These are phyloP conservation scores for Drosophila pseudoananassae DNA, from an alignment of 1,140 invertebrate species.

Conservation along the genomic window DNA sequence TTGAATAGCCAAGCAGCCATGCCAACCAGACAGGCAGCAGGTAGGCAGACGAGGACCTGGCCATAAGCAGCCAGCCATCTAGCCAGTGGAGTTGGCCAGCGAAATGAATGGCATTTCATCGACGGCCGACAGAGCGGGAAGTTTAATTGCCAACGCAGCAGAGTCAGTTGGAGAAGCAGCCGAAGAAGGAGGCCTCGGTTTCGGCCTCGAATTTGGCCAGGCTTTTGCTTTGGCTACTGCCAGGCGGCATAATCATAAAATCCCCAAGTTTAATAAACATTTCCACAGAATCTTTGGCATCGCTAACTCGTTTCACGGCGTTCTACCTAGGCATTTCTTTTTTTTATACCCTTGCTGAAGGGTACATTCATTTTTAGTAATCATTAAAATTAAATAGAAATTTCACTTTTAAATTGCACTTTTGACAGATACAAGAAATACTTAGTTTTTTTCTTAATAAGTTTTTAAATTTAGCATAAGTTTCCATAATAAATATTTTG, in stretches of 20 bases:
- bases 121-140: constrained; percentile 61
- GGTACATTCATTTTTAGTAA: neutral
- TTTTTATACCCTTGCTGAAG: neutral
- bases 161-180: constrained; percentile 10
- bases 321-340: constrained; percentile 67
- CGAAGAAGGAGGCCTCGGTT: constrained; percentile 11
- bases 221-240: constrained; percentile 18
- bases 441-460: no score
- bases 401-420: no score
- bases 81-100: constrained; percentile 22
- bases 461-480: no score
- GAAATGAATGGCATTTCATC: constrained; percentile 79
- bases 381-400: neutral
- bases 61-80: constrained; percentile 26
- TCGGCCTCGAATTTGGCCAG: neutral
- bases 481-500: no score
- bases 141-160: constrained; percentile 79
- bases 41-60: constrained; percentile 18
- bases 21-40: constrained; percentile 40
- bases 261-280: constrained; percentile 80
- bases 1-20: constrained; percentile 60
- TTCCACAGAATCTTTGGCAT: constrained; percentile 82
- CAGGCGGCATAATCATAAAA: constrained; percentile 80
- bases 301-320: constrained; percentile 75
- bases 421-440: no score